Conservation (phyloP, 2,888 invertebrate genomes). For the Thymelicus sylvestris region DNA sequence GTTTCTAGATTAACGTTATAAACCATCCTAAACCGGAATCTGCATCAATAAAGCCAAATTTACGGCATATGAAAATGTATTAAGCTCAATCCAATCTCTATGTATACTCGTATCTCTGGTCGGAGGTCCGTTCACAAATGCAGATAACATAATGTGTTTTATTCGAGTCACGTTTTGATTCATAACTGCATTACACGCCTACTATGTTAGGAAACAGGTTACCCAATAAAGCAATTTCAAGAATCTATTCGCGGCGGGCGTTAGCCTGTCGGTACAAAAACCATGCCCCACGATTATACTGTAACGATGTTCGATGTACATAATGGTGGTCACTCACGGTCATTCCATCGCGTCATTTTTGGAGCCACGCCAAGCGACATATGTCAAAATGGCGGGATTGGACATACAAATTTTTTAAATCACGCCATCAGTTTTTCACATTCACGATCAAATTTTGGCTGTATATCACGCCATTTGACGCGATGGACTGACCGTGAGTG, state of each 20-base stretch:
- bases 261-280: constrained; percentile 73
- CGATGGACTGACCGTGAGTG: no score
- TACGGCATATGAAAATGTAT: constrained; percentile 55
- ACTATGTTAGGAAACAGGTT: constrained; percentile 73
- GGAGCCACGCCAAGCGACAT: no score
- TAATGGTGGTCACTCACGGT: no score
- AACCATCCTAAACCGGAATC: constrained; percentile 44
- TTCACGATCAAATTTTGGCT: no score
- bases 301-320: constrained; percentile 57
- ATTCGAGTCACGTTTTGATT: constrained; percentile 64
- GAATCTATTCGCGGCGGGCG: constrained; percentile 73
- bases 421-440: no score
- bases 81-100: constrained; percentile 47
- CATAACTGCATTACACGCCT: constrained; percentile 68
- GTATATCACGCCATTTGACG: no score
- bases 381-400: no score
- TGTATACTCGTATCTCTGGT: constrained; percentile 36
- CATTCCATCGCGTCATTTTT: no score
- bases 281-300: constrained; percentile 63
- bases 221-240: constrained; percentile 80
- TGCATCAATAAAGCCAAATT: constrained; percentile 51
- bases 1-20: constrained; percentile 5
- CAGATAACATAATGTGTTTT: constrained; percentile 54
- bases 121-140: constrained; percentile 46
- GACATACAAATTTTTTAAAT: no score